Evolutionary conservation across 1,140 invertebrate genomes (phyloP).

Genomic region (Trissolcus basalis): DNA sequence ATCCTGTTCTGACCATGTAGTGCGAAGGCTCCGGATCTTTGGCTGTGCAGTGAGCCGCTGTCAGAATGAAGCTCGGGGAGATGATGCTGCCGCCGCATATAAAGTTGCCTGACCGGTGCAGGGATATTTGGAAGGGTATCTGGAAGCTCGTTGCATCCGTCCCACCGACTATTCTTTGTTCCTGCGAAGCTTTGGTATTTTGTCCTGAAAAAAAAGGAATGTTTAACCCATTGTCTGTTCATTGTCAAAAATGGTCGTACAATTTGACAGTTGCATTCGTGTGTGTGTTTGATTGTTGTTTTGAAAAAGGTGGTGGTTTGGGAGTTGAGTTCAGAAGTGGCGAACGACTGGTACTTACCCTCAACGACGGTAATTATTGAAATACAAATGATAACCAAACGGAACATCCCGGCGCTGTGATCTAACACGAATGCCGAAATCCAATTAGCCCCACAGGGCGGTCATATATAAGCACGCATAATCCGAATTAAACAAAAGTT

Average conservation of each 20-base stretch:
- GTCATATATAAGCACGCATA: constrained; percentile 13
- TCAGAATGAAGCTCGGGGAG: background rate
- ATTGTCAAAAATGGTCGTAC: no score
- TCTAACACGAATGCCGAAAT: constrained; percentile 26
- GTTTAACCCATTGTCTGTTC: no score
- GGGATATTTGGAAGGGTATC: constrained; percentile 4
- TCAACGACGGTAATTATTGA: background rate
- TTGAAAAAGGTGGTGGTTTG: no score
- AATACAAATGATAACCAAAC: background rate
- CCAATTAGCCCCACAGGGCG: constrained; percentile 5
- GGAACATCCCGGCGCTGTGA: constrained; percentile 12
- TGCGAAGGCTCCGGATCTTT: background rate
- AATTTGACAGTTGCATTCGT: no score
- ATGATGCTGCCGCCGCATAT: constrained; percentile 21
- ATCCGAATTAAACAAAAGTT: constrained; percentile 15
- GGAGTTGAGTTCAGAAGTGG: no score
- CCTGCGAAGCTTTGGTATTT: background rate
- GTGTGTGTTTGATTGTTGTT: no score
- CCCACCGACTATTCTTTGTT: background rate
- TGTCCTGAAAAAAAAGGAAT: no score
- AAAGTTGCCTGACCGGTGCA: background rate
- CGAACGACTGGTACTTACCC: no score
- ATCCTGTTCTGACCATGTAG: constrained; percentile 5
- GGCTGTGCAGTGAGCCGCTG: constrained; percentile 5
- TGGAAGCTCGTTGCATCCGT: background rate